Evolutionary conservation across 1,140 invertebrate genomes (phyloP), one percentile per base, ranked within the genome.

Genomic region (Elymnias hypermnestra): DNA sequence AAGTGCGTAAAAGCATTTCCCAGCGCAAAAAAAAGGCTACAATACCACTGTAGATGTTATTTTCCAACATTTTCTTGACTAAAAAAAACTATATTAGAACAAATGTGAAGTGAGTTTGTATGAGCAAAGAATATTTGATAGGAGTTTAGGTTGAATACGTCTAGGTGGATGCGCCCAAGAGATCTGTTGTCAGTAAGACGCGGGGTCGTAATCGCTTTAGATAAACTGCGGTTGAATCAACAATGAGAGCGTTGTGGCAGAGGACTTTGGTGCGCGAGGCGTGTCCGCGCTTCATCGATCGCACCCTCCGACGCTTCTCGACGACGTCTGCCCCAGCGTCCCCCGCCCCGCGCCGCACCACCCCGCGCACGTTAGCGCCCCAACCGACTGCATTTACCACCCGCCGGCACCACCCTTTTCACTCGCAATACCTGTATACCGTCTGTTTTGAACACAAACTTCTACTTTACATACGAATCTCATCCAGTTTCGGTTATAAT

Each of bases 271-370:
- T 72, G 78, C 79, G 81, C 81, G 72, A 84, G 81, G 81, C 81
- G 77, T 82, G 77, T 81, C 77, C 76, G 77, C 79, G 79, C 76
- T 81, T 71, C 81, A 84, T 84, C 81, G 81, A 84, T 84, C 81
- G 81, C 77, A 84, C 77, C 75, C 63, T 83, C 79, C 73, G 64
- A 68, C 70, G 67, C 69, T 83, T 56, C 74, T 79, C 79, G 75
- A 79, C 79, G 79, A 77, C 76, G 75, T 76, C 78, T 72, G 60
- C 70, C 67, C 62, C 60, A 54, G 45, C 59, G 39, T 49, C 60
- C 57, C 33, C 17, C 53, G 26, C 51, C 13, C 58, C 43, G 29
- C 63, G 17, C 46, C 22, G 36, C 23, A n/a, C 25, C 53, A 10
- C 65, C 68, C 68, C 72, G 63, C 65, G 46, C 67, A 55, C 73